Evolutionary conservation across 1,140 invertebrate genomes (phyloP).

Genomic region (Bombus haemorrhoidalis): DNA sequence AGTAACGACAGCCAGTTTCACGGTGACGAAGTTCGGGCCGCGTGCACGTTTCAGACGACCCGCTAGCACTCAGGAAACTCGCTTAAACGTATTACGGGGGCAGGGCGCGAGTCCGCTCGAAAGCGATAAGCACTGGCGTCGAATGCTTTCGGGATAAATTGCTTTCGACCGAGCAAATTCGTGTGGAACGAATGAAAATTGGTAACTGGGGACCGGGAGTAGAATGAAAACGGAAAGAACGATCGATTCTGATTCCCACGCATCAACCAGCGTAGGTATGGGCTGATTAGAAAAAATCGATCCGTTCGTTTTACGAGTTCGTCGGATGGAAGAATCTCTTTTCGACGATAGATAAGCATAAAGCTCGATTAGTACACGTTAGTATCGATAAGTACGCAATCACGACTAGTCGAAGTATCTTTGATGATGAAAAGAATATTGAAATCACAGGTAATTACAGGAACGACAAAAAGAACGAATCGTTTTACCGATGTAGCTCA

Average conservation of each 20-base stretch:
- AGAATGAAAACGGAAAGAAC: background rate
- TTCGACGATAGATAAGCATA: too few species aligned
- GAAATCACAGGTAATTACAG: background rate
- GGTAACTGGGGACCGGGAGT: background rate
- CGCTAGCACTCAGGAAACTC: background rate
- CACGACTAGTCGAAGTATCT: background rate
- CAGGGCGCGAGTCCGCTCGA: background rate
- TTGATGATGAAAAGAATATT: background rate
- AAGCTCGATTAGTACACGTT: too few species aligned
- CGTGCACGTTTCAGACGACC: background rate
- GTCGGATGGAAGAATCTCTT: background rate
- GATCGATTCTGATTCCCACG: background rate
- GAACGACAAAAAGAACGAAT: constrained; percentile 1
- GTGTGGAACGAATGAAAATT: background rate
- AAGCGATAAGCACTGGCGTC: background rate
- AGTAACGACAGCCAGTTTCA: constrained; percentile 17
- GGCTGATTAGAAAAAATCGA: background rate
- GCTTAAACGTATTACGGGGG: constrained; percentile 26
- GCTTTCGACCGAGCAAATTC: background rate
- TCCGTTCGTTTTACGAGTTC: background rate
- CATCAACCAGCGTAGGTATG: background rate
- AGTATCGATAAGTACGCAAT: background rate
- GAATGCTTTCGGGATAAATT: constrained; percentile 1
- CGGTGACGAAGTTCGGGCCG: background rate
- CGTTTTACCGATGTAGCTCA: background rate